Evolutionary conservation across 2,113 vertebrate species (phyloP).

Genomic region (Charadrius vociferus): DNA sequence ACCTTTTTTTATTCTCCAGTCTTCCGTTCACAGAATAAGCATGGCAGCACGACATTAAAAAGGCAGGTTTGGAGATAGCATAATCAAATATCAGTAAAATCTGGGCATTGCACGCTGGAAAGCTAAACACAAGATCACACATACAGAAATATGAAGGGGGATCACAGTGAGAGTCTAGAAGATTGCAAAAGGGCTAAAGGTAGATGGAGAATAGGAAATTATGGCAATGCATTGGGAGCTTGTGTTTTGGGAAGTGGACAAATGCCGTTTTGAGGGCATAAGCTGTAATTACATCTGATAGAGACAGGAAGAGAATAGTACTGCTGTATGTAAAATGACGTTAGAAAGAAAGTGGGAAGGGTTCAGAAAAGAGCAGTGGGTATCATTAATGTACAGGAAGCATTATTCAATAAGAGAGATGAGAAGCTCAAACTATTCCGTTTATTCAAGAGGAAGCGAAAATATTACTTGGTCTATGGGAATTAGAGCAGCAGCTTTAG

Average conservation of each 20-base stretch:
- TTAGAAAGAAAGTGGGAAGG: neutral
- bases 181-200: neutral
- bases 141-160: neutral
- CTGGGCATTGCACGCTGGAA: neutral
- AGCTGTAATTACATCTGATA: neutral
- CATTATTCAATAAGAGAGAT: neutral
- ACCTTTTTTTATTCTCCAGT: neutral
- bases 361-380: neutral
- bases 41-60: neutral
- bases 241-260: neutral
- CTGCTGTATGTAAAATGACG: neutral
- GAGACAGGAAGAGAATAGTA: neutral
- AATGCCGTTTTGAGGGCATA: neutral
- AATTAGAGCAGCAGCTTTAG: neutral
- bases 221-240: neutral
- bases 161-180: neutral
- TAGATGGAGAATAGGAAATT: neutral
- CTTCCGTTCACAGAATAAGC: neutral
- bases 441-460: neutral
- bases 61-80: neutral
- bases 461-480: neutral
- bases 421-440: neutral
- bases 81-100: neutral
- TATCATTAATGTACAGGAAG: neutral
- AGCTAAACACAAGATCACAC: neutral